Percentiles rank a stretch among this genome's conserved stretches.
Evolutionary conservation across 1,140 invertebrate species (phyloP).

Genomic region (Chironomus striatipennis): DNA sequence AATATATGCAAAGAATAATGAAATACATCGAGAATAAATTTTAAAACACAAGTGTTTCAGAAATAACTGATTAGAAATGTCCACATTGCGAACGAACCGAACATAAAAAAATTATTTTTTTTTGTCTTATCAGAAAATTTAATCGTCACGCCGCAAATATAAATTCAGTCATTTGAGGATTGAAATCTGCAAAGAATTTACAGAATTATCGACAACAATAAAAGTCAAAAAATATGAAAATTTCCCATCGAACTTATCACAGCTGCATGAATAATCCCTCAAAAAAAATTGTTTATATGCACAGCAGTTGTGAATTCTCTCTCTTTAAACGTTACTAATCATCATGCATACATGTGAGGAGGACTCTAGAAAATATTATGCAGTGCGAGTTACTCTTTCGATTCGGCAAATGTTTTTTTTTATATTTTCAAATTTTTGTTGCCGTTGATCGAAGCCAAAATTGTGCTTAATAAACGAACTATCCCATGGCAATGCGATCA

Average conservation of each 20-base stretch:
- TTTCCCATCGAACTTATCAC: conserved; percentile 22
- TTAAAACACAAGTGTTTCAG: conserved; percentile 23
- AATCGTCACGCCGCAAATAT: background rate
- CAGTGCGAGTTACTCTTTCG: conserved; percentile 1
- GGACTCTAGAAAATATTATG: background rate
- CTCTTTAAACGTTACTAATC: conserved; percentile 15
- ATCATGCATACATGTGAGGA: background rate
- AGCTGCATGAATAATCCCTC: conserved; percentile 19
- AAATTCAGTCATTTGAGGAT: too few relatives aligned
- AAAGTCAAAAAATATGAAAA: background rate
- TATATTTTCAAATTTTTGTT: too few relatives aligned
- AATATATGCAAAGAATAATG: background rate
- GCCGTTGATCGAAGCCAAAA: too few relatives aligned
- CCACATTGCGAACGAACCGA: background rate
- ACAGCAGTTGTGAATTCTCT: conserved; percentile 16
- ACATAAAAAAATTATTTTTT: background rate
- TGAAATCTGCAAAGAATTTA: too few relatives aligned
- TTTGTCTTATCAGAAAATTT: background rate
- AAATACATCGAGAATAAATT: background rate
- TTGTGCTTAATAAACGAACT: conserved; percentile 12
- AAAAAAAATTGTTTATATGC: conserved; percentile 8
- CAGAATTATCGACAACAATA: background rate
- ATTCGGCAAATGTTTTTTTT: background rate
- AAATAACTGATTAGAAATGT: conserved; percentile 2
- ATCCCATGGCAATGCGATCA: background rate